phyloP scores from a whole-genome alignment of 2,113 vertebrate species.

The Eulacestoma nigropectus region DNA sequence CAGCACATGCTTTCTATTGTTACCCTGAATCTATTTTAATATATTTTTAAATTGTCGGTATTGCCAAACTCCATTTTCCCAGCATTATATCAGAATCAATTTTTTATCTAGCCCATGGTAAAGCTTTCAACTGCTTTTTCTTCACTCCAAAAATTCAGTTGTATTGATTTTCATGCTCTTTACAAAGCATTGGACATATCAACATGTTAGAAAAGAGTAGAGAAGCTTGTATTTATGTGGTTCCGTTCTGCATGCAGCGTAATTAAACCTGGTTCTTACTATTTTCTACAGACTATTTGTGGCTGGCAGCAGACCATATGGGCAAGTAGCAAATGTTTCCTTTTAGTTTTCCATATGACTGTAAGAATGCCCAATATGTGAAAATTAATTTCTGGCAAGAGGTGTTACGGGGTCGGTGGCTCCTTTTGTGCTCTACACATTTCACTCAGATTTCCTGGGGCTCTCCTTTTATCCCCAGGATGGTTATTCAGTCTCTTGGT shows the following conservation, averaged over 20 bases:
- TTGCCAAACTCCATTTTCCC: background rate
- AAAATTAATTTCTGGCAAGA: conserved; percentile 50
- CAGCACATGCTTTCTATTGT: background rate
- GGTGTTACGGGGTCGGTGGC: background rate
- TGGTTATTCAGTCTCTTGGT: background rate
- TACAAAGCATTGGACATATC: background rate
- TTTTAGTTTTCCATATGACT: conserved; percentile 39
- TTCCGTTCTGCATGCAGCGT: background rate
- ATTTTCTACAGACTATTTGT: conserved; percentile 20
- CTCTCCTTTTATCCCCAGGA: background rate
- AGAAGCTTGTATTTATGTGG: background rate
- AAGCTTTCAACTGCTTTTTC: conserved; percentile 1
- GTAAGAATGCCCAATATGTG: background rate
- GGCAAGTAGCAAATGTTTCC: conserved; percentile 53
- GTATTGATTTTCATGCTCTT: conserved; percentile 19
- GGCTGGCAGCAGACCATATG: background rate
- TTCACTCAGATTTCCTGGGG: background rate
- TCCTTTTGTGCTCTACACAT: background rate
- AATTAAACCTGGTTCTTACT: conserved; percentile 32
- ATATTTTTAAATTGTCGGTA: background rate
- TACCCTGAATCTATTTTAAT: background rate
- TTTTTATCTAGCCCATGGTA: background rate
- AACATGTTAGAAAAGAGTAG: background rate
- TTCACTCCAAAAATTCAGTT: background rate
- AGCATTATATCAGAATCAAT: background rate